phyloP scores from a whole-genome alignment of 92 coral and sea anemone genomes.

The Desmophyllum pertusum region DNA sequence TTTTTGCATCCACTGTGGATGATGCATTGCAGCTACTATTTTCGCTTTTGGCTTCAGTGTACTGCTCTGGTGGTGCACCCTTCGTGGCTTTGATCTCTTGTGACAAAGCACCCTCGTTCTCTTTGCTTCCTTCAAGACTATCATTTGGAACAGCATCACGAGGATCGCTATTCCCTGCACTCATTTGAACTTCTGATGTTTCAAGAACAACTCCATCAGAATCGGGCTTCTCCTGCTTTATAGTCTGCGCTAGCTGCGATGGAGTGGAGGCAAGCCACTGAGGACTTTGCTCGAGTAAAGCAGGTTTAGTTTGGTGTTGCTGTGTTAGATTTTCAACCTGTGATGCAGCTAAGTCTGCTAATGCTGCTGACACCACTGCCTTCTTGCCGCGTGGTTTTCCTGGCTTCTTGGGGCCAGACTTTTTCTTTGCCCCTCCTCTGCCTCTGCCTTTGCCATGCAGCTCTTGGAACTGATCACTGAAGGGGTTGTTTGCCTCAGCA shows the following conservation, averaged over 20 bases:
- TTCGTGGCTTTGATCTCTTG: slow-evolving; percentile 3
- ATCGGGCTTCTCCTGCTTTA: slow-evolving; percentile 30
- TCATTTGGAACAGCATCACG: not conserved
- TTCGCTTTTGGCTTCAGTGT: not conserved
- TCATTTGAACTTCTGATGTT: not conserved
- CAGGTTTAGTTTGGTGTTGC: slow-evolving; percentile 27
- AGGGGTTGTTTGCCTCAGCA: slow-evolving; percentile 91
- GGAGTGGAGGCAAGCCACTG: slow-evolving; percentile 29
- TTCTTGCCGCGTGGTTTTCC: slow-evolving; percentile 39
- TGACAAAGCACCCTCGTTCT: not conserved
- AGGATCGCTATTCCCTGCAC: not conserved
- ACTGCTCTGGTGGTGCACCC: not conserved
- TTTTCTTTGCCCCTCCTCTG: slow-evolving; percentile 37
- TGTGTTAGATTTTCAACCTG: slow-evolving; percentile 30
- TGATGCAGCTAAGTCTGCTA: slow-evolving; percentile 1
- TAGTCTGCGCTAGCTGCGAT: slow-evolving; percentile 17
- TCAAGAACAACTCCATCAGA: slow-evolving; percentile 6
- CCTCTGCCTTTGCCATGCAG: slow-evolving; percentile 53
- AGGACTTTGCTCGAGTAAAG: slow-evolving; percentile 13
- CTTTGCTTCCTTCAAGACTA: not conserved
- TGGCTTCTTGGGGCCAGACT: slow-evolving; percentile 26
- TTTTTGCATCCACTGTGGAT: slow-evolving; percentile 11
- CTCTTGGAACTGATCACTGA: slow-evolving; percentile 80
- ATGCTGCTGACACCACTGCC: slow-evolving; percentile 5
- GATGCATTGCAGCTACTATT: not conserved